These are phyloP conservation scores for Nasonia longicornis DNA, from an alignment of 1,140 invertebrate genomes.

Conservation along the genomic window DNA sequence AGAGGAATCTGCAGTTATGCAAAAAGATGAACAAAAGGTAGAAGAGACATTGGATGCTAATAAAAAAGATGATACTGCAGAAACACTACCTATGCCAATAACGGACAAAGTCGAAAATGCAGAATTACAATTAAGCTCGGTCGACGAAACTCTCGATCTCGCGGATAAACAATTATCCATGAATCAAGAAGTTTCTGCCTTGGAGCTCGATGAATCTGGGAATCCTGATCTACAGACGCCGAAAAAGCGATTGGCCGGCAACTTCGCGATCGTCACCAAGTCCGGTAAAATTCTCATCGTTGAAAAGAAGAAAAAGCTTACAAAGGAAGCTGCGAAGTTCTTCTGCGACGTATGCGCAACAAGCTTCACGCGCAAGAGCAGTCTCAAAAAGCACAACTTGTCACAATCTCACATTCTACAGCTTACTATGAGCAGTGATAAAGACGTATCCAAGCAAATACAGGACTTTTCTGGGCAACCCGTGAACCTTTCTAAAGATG, in stretches of 20 bases:
- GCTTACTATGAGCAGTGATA: constrained; percentile 42
- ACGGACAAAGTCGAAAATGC: not conserved
- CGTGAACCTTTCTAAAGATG: not conserved
- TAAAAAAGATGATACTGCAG: constrained; percentile 17
- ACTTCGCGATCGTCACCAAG: constrained; percentile 64
- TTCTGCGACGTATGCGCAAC: constrained; percentile 65
- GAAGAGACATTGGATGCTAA: constrained; percentile 1
- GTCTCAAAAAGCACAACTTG: constrained; percentile 64
- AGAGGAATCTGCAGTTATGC: not conserved
- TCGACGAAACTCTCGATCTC: constrained; percentile 15
- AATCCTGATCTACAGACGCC: constrained; percentile 53
- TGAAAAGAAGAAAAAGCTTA: constrained; percentile 65
- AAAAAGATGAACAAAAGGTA: constrained; percentile 2
- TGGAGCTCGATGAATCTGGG: constrained; percentile 39
- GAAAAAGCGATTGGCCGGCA: constrained; percentile 59
- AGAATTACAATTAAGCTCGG: constrained; percentile 4
- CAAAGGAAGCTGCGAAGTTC: constrained; percentile 64
- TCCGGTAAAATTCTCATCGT: constrained; percentile 65
- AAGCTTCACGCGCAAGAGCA: constrained; percentile 67
- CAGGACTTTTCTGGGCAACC: not conserved
- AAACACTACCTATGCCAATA: not conserved
- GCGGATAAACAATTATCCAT: not conserved
- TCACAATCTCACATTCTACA: constrained; percentile 65
- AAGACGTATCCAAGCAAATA: constrained; percentile 21
- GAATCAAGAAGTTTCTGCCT: not conserved